Percentiles rank a stretch among this genome's conserved stretches.
Conservation (phyloP, 2,888 invertebrate species). For the Argynnis bischoffii region DNA sequence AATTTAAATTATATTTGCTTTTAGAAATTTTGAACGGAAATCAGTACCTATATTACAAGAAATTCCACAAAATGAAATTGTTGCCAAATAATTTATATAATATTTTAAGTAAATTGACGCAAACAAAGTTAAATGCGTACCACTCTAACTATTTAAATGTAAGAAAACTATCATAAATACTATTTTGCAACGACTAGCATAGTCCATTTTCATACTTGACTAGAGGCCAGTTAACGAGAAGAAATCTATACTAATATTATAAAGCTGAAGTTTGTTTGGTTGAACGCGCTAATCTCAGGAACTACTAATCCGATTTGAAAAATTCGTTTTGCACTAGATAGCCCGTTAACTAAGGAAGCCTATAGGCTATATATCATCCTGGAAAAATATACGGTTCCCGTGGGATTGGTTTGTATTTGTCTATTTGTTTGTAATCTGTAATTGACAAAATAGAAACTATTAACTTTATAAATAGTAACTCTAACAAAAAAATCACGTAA, state of each 20-base stretch:
- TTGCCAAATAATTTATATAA: slow-evolving; percentile 11
- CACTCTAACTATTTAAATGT: neutral
- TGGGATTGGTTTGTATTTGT: no score
- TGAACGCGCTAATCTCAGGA: no score
- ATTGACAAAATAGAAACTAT: slow-evolving; percentile 10
- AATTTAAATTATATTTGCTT: slow-evolving; percentile 12
- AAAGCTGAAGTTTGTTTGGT: no score
- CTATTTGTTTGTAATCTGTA: no score
- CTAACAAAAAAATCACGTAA: neutral
- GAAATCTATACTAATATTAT: no score
- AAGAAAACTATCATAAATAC: neutral
- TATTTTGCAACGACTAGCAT: slow-evolving; percentile 5
- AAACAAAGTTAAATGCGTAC: neutral
- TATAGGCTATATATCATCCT: no score
- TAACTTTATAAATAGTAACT: neutral
- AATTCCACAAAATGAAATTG: neutral
- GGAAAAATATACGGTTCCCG: no score
- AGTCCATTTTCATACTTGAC: slow-evolving; percentile 22
- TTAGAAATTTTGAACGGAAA: slow-evolving; percentile 18
- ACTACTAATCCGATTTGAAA: no score
- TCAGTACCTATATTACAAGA: slow-evolving; percentile 6
- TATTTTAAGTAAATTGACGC: neutral
- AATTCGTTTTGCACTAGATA: no score
- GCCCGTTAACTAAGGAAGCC: no score
- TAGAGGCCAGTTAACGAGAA: slow-evolving; percentile 22